These are phyloP conservation scores for Amphipyra tragopoginis DNA, from an alignment of 2,888 invertebrate species.

Conservation along the genomic window DNA sequence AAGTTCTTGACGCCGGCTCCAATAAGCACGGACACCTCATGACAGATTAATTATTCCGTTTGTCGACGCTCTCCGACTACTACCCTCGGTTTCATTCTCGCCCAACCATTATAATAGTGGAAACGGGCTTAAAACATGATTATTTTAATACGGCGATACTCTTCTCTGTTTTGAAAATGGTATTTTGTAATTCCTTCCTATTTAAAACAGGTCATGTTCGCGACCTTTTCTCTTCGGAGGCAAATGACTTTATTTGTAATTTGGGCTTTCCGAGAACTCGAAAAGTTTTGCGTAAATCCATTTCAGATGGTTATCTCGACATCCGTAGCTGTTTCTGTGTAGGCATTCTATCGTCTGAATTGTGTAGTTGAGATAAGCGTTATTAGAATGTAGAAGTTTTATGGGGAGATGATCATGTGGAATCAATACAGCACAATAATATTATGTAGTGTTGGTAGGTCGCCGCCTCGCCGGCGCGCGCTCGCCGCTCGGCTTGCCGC, in stretches of 20 bases:
- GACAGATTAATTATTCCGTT: conserved; percentile 81
- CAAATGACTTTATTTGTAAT: conserved; percentile 51
- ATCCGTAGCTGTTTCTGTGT: conserved; percentile 4
- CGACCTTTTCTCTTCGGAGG: conserved; percentile 20
- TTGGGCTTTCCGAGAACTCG: conserved; percentile 31
- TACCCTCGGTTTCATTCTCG: conserved; percentile 22
- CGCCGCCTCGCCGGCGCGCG: conserved; percentile 38
- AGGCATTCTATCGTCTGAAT: conserved; percentile 4
- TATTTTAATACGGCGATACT: conserved; percentile 2
- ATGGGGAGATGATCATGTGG: conserved; percentile 15
- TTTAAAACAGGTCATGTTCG: conserved; percentile 13
- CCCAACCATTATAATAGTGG: conserved; percentile 17
- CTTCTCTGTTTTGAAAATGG: not conserved
- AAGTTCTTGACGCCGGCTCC: conserved; percentile 59
- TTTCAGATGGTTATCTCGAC: conserved; percentile 28
- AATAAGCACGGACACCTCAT: conserved; percentile 70
- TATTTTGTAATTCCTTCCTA: conserved; percentile 16
- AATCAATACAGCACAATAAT: conserved; percentile 42
- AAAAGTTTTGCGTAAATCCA: conserved; percentile 47
- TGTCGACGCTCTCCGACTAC: conserved; percentile 60
- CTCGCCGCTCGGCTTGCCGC: conserved; percentile 18
- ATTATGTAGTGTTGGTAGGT: conserved; percentile 27
- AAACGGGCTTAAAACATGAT: not conserved
- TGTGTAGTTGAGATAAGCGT: conserved; percentile 2
- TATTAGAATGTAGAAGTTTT: conserved; percentile 8